Evolutionary conservation across 2,888 invertebrate genomes (phyloP).

Genomic region (Heteropelma amictum): DNA sequence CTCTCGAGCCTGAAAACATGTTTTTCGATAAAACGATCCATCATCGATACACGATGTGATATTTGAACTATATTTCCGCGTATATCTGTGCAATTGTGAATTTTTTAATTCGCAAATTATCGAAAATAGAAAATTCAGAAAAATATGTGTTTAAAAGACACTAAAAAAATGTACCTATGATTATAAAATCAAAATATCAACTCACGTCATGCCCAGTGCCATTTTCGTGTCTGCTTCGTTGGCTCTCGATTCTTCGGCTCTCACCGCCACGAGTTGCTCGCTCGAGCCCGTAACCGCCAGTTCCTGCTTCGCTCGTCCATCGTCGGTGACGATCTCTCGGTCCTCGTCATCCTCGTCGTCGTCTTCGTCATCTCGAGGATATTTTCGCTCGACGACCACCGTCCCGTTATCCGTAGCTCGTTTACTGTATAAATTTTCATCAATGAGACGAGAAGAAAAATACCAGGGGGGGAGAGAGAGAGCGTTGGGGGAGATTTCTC

Average conservation of each 20-base stretch:
- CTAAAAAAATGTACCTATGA: neutral
- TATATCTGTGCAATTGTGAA: too few species aligned
- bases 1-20: slow-evolving; percentile 82
- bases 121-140: neutral
- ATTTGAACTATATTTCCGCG: too few species aligned
- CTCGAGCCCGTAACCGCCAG: slow-evolving; percentile 43
- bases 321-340: slow-evolving; percentile 19
- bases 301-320: slow-evolving; percentile 22
- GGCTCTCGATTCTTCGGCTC: slow-evolving; percentile 71
- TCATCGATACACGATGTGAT: too few species aligned
- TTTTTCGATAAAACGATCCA: neutral
- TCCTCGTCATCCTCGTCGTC: neutral
- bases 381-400: too few species aligned
- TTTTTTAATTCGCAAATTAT: too few species aligned
- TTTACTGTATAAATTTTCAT: too few species aligned
- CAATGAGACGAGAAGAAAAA: neutral
- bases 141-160: neutral
- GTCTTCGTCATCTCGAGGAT: neutral
- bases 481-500: neutral
- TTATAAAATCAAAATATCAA: too few species aligned
- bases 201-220: slow-evolving; percentile 77
- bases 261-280: slow-evolving; percentile 71
- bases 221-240: slow-evolving; percentile 73
- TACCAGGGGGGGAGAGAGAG: too few species aligned
- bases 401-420: too few species aligned